Base-by-base conservation (phyloP, 2,797 vertebrate species). In the Agapornis canus region DNA sequence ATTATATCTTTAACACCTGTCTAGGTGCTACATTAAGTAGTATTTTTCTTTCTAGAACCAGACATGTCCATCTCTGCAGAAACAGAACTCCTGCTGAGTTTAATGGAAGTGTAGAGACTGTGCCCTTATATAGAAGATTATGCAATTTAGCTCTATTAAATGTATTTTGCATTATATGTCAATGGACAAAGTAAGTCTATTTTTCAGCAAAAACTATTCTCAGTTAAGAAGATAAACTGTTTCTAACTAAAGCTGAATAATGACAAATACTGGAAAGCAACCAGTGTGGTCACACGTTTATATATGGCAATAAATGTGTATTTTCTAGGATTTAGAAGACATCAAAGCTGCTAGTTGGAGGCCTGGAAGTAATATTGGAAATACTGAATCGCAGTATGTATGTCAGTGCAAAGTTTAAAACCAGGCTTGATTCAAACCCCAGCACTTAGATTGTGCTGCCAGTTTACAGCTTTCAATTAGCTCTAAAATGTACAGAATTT, bases 11-110 rank as follows among this genome's bases (percentile, higher is more conserved):
- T 94, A 94, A 95, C 96, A 97, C 94, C 93, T 92, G 92, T 90
- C 83, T 94, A 96, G 96, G 93, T 96, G 96, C 91, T 95, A 65
- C 87, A 90, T 89, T 89, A 84, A 88, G 84, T 40, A 68, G 69
- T 86, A 76, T 94, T 94, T 95, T 97, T 94, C 90, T 95, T 89
- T 84, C 60, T 57, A 76, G 76, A 87, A 61, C 54, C 85, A 93
- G 94, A 90, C 86, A 82, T 48, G 35, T 94, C 51, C 51, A 76
- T 76, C 37, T 72, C 56, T 79, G 90, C 61, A 92, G 76, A 35
- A 85, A 47, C 43, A 89, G 60, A 69, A 88, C 63, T 94, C 82
- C 48, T 71, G 78, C 72, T 0, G 4, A 91, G 65, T 85, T 78
- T 93, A 93, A 88, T 88, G 86, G 79, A 92, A 92, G 31, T 76